These are phyloP conservation scores for Tenebrosternarchus preto DNA, from an alignment of 2,113 vertebrate species.

Conservation along the genomic window DNA sequence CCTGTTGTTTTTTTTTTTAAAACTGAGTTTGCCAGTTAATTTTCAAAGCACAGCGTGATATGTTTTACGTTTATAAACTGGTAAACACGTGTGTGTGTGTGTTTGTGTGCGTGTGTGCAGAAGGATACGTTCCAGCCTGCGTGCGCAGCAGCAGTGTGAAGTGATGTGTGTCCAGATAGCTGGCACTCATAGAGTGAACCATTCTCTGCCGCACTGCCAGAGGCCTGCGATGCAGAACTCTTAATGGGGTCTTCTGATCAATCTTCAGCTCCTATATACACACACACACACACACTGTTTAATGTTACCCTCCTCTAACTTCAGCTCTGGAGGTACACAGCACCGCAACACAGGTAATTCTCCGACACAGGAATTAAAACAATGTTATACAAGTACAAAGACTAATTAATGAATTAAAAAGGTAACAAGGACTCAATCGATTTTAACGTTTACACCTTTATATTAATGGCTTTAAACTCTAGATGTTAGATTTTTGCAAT, in stretches of 20 bases:
- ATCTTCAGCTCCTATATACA: conserved; percentile 83
- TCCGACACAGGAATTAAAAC: too few relatives aligned
- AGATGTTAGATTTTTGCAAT: neutral
- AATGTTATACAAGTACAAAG: too few relatives aligned
- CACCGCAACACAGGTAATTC: neutral
- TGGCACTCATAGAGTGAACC: conserved; percentile 85
- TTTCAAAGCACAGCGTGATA: too few relatives aligned
- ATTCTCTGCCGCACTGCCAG: conserved; percentile 83
- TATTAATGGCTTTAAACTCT: too few relatives aligned
- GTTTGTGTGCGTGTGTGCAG: neutral
- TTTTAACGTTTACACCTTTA: too few relatives aligned
- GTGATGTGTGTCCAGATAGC: conserved; percentile 85
- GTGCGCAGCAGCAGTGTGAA: conserved; percentile 88
- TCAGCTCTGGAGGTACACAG: too few relatives aligned
- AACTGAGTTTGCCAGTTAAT: too few relatives aligned
- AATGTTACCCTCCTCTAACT: neutral
- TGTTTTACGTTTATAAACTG: neutral
- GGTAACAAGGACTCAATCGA: too few relatives aligned
- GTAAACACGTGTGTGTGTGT: too few relatives aligned
- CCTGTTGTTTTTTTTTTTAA: too few relatives aligned
- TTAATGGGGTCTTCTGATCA: conserved; percentile 92
- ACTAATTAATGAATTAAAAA: too few relatives aligned
- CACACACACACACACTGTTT: conserved; percentile 22
- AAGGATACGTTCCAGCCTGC: conserved; percentile 98
- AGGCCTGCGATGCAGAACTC: conserved; percentile 90